phyloP scores from a whole-genome alignment of 1,140 invertebrate genomes.

The Cryptotermes secundus region DNA sequence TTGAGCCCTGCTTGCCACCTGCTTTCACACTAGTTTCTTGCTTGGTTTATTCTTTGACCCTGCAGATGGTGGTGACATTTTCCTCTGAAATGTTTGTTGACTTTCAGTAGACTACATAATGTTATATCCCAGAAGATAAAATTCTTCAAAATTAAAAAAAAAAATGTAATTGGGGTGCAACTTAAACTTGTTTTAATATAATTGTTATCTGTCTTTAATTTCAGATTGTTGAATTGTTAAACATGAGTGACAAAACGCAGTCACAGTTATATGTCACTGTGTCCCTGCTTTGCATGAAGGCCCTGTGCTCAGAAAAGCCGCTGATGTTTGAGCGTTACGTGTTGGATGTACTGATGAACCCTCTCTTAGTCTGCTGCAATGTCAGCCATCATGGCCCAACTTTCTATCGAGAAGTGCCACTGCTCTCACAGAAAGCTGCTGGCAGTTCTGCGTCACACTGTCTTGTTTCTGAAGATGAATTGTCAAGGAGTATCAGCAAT shows the following conservation, averaged over 20 bases:
- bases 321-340: slow-evolving; percentile 47
- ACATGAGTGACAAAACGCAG: slow-evolving; percentile 1
- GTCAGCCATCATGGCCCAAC: slow-evolving; percentile 2
- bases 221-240: slow-evolving; percentile 34
- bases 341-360: slow-evolving; percentile 49
- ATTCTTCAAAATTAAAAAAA: no score
- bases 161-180: no score
- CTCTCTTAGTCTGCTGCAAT: slow-evolving; percentile 42
- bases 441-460: not conserved
- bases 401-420: slow-evolving; percentile 19
- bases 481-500: slow-evolving; percentile 46
- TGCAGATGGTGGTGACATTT: no score
- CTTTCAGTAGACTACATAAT: no score
- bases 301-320: slow-evolving; percentile 53
- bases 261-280: slow-evolving; percentile 38
- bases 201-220: not conserved
- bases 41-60: no score
- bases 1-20: no score
- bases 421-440: slow-evolving; percentile 9
- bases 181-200: no score
- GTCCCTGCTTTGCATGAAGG: slow-evolving; percentile 54
- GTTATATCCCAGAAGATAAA: no score
- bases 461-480: slow-evolving; percentile 41
- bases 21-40: no score
- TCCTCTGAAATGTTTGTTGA: no score